A percentile compares a stretch with the other conserved stretches of the same genome.
Conservation (phyloP, 2,113 vertebrate species). For the Corythaeola cristata region DNA sequence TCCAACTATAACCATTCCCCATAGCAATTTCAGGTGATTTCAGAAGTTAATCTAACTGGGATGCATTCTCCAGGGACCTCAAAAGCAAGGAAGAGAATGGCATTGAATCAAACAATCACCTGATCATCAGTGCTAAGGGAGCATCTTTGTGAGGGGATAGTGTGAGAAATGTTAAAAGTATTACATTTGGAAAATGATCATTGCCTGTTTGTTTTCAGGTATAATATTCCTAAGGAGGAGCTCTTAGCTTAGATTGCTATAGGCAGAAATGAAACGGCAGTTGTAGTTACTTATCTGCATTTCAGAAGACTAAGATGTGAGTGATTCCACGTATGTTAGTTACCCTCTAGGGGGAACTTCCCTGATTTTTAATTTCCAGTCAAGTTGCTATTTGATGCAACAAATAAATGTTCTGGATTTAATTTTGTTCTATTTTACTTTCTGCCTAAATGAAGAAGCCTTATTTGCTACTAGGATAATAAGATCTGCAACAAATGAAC, state of each 20-base stretch:
- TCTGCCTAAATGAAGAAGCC: constrained; percentile 62
- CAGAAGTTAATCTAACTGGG: neutral
- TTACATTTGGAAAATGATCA: neutral
- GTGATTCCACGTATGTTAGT: neutral
- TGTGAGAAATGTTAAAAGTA: neutral
- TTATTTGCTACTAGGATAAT: constrained; percentile 74
- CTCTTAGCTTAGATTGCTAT: neutral
- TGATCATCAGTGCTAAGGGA: neutral
- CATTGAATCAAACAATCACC: neutral
- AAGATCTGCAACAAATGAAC: constrained; percentile 57
- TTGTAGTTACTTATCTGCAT: neutral
- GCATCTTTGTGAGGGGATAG: neutral
- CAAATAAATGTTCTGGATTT: neutral
- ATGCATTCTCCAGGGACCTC: neutral
- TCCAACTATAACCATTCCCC: neutral
- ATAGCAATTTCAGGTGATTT: neutral
- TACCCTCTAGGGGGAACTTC: neutral
- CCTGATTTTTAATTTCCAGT: neutral
- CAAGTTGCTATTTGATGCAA: neutral
- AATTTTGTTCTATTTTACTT: constrained; percentile 31
- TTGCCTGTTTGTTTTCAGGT: neutral
- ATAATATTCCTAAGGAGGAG: neutral
- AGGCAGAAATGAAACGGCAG: neutral
- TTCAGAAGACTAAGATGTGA: neutral
- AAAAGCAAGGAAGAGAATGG: neutral